Evolutionary conservation across 2,113 vertebrate species (phyloP), one percentile per base, ranked within the genome.

Genomic region (Varanus komodoensis): DNA sequence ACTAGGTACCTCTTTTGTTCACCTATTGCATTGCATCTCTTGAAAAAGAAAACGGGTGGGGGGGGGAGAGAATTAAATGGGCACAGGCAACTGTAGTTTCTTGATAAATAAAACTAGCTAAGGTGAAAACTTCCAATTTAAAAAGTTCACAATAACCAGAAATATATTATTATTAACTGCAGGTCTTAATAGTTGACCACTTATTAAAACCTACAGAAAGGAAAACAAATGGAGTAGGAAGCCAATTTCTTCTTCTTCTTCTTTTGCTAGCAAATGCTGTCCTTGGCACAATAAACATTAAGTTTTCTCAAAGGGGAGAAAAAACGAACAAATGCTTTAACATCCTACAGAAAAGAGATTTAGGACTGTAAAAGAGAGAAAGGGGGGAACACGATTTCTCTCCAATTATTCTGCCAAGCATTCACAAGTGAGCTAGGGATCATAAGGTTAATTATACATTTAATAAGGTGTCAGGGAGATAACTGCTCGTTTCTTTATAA

Each of bases 381-480:
- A 87, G 73, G 77, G 89, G 94, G 96, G 75, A 97, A 93, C 93
- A 97, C 96, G 95, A 92, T 97, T 97, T 96, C 96, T 97, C 97
- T 95, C 97, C 97, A 97, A 98, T 98, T 98, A 97, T 97, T 97
- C 97, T 97, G 97, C 97, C 97, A 97, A 97, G 97, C 97, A 98
- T 97, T 98, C 97, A 97, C 96, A 97, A 97, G 97, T 97, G 97
- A 97, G 97, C 97, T 96, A 96, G 97, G 97, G 97, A 97, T 98
- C 97, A 97, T 98, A 98, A 98, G 98, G 98, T 98, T 98, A 98
- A 99, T 98, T 98, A 98, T 98, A 97, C 97, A 98, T 98, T 97
- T 98, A 98, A 98, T 98, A 98, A 98, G 97, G 97, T 98, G 98
- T 98, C 98, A 98, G 97, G 96, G 97, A 98, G 97, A 98, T 98